Evolutionary conservation across 2,888 invertebrate species (phyloP), one percentile per base, ranked within the genome.

Genomic region (Trissolcus brochymenae): DNA sequence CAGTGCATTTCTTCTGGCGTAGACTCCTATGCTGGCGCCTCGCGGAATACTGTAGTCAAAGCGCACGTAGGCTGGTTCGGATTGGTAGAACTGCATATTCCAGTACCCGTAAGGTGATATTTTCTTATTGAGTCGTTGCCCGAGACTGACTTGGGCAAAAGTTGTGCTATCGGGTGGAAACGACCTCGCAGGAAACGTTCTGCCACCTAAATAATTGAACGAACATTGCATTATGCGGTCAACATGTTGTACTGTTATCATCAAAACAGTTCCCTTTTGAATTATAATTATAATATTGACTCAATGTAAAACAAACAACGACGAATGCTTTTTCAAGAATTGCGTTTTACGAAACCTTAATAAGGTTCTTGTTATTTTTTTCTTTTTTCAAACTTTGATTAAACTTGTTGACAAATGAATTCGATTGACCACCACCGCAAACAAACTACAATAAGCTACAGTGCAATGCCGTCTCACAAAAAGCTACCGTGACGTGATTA

Each of bases 41-140:
- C 96, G 91, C 1, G 96, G 96, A 87, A 97, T 96, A 90, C 94
- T 95, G 90, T 98, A 96, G 90, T 98, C 97, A 89, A 98, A 98
- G 88, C 96, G 95, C 62, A 98, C 95, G 90, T 97, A 97, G 55
- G 96, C 95, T 65, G 97, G 95, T 90, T 97, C 95, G 76, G 96
- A 95, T 90, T 98, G 97, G 90, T 96, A 96, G 90, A 98, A 98
- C 90, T 97, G 97, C 94, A 97, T 96, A 90, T 97, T 97, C 98
- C 98, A 98, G 90, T 98, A 98, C 88, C 97, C 95, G 90, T 97
- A 97, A 80, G 98, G 95, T 86, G 95, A 94, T 87, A 98, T 96
- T 91, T 95, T 94, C 90, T 95, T 94, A 85, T 95, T 94, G 85
- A 96, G 91, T 88, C 95, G 94, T 90, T 96, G 95, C 81, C 97